Evolutionary conservation across 1,140 invertebrate genomes (phyloP).

Genomic region (Portunus trituberculatus): DNA sequence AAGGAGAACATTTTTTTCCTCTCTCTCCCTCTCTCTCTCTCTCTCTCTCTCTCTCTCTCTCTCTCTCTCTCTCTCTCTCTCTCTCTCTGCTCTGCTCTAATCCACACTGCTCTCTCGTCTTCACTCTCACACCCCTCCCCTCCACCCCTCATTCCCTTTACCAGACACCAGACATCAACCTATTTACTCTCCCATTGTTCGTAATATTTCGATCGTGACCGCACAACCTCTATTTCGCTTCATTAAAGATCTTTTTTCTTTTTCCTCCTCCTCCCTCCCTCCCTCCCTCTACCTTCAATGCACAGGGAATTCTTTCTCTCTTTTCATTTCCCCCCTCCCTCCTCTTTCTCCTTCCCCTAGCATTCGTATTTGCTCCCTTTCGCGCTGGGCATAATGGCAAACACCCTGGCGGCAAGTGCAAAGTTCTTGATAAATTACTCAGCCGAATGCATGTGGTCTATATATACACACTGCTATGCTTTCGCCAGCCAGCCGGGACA

Average conservation of each 20-base stretch:
- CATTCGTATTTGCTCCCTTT: background rate
- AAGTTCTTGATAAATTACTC: background rate
- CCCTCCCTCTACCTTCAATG: background rate
- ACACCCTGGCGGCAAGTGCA: background rate
- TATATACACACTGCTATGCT: slow-evolving; percentile 3
- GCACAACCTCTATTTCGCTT: slow-evolving; percentile 33
- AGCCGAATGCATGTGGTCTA: background rate
- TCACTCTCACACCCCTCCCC: background rate
- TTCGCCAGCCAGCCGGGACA: background rate
- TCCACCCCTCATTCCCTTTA: background rate
- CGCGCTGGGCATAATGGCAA: background rate
- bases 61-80: slow-evolving; percentile 20
- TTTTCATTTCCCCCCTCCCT: background rate
- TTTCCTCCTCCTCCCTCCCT: background rate
- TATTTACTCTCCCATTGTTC: slow-evolving; percentile 42
- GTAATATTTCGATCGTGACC: slow-evolving; percentile 39
- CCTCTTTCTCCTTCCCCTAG: background rate
- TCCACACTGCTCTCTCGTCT: background rate
- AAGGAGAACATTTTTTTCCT: too few species aligned
- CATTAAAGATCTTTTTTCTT: slow-evolving; percentile 43
- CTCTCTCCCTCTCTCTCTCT: too few species aligned
- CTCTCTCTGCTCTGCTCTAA: background rate
- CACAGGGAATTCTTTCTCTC: background rate
- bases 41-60: background rate
- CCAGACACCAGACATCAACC: background rate